Percentiles rank a stretch among this genome's conserved stretches.
Conservation (phyloP, 53 echinoderm and acorn worm species). For the Arbacia lixula region DNA sequence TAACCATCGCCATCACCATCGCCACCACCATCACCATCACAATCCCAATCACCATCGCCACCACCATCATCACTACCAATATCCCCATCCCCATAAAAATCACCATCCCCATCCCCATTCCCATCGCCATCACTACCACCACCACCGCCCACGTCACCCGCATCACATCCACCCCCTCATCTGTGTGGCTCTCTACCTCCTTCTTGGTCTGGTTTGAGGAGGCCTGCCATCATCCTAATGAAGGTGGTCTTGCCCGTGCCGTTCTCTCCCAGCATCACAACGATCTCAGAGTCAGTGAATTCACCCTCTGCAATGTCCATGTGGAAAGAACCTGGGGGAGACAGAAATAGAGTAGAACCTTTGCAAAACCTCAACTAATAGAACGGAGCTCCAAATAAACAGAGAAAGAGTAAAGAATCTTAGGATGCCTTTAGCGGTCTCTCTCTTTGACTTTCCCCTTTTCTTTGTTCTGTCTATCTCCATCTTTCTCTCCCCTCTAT, state of each 20-base stretch:
- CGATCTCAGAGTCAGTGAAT: constrained; percentile 96
- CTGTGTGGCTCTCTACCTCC: constrained; percentile 69
- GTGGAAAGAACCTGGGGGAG: constrained; percentile 72
- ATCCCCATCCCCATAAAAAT: background rate
- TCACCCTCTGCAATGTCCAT: constrained; percentile 76
- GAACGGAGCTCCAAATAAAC: no score
- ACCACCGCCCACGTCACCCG: background rate
- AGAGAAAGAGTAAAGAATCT: no score
- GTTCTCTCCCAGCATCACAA: constrained; percentile 97
- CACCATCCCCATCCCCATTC: background rate
- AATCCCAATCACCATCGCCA: background rate
- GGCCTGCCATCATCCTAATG: constrained; percentile 93
- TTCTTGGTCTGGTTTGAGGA: constrained; percentile 74
- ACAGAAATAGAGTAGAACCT: background rate
- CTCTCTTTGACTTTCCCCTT: no score
- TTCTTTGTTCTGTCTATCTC: no score
- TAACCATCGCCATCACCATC: background rate
- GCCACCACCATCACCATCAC: background rate
- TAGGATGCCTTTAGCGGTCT: no score
- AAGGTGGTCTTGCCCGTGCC: constrained; percentile 98
- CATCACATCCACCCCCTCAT: background rate
- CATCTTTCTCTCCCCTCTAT: background rate
- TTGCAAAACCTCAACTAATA: background rate
- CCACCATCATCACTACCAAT: background rate
- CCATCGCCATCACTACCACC: background rate